phyloP scores from a whole-genome alignment of 2,797 vertebrate genomes.

The Falco rusticolus region DNA sequence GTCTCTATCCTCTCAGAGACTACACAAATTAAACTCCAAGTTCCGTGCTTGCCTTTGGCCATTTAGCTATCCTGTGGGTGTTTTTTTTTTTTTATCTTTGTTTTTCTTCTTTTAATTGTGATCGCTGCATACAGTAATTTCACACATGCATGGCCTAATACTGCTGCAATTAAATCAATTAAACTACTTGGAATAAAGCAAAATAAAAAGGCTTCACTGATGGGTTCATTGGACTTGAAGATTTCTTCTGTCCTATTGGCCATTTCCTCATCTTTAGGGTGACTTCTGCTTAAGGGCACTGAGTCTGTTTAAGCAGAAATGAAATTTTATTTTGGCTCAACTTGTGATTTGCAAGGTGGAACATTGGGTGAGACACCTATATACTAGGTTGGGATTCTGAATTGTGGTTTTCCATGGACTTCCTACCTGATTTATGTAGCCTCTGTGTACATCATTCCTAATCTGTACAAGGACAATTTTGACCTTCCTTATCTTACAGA shows the following conservation, averaged over 20 bases:
- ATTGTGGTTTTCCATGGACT: not conserved
- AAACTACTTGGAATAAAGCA: not conserved
- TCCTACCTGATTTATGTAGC: not conserved
- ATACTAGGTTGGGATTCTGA: not conserved
- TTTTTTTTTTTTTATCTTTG: not conserved
- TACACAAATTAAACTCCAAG: not conserved
- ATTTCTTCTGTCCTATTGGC: not conserved
- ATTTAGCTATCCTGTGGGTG: not conserved
- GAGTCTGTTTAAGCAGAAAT: not conserved
- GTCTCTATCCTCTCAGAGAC: not conserved
- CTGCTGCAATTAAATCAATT: constrained; percentile 27
- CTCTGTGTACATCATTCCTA: not conserved
- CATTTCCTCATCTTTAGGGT: not conserved
- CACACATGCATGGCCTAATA: constrained; percentile 22
- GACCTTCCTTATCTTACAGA: not conserved
- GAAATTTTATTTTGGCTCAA: not conserved
- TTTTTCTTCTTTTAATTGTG: not conserved
- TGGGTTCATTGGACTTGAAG: not conserved
- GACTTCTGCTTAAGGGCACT: not conserved
- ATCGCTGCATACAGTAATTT: constrained; percentile 16
- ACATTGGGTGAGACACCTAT: not conserved
- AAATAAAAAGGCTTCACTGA: not conserved
- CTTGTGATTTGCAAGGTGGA: not conserved
- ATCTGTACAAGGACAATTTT: not conserved
- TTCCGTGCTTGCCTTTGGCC: not conserved